Evolutionary conservation across 1,140 invertebrate species (phyloP).

Genomic region (Zaprionus lachaisei): DNA sequence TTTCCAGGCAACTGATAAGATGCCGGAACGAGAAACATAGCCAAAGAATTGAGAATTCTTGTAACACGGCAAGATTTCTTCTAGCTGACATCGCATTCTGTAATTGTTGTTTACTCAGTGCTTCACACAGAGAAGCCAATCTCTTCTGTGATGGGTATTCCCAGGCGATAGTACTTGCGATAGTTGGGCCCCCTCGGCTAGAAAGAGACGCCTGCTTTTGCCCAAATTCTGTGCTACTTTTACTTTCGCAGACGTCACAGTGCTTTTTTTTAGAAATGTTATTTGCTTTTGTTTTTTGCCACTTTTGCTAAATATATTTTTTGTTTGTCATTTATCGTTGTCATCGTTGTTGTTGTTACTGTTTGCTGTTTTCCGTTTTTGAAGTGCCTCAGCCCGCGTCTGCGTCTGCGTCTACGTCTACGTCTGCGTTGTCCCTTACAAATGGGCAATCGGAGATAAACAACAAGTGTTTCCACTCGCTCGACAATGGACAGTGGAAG

Average conservation of each 20-base stretch:
- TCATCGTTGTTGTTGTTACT: background rate
- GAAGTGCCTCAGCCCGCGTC: background rate
- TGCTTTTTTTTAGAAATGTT: slow-evolving; percentile 6
- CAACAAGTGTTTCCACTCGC: slow-evolving; percentile 32
- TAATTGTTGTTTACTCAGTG: background rate
- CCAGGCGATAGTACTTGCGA: background rate
- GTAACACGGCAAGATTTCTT: slow-evolving; percentile 20
- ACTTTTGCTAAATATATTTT: slow-evolving; percentile 7
- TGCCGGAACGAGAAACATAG: slow-evolving; percentile 31
- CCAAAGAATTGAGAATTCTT: slow-evolving; percentile 39
- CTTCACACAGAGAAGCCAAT: background rate
- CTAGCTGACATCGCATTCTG: background rate
- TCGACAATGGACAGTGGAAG: slow-evolving; percentile 18
- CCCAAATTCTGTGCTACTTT: slow-evolving; percentile 3
- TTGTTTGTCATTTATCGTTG: slow-evolving; percentile 14
- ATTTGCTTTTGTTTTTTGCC: background rate
- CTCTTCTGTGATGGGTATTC: background rate
- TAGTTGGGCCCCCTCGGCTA: background rate
- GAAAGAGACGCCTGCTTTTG: background rate
- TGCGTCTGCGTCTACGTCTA: background rate
- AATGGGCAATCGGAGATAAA: slow-evolving; percentile 27
- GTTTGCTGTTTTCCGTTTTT: background rate
- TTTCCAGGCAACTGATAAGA: slow-evolving; percentile 58
- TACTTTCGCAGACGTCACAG: slow-evolving; percentile 12
- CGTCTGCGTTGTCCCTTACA: slow-evolving; percentile 12